Percentiles rank a stretch among this genome's conserved stretches.
phyloP scores from a whole-genome alignment of 2,113 vertebrate genomes.

The Chamaea fasciata region DNA sequence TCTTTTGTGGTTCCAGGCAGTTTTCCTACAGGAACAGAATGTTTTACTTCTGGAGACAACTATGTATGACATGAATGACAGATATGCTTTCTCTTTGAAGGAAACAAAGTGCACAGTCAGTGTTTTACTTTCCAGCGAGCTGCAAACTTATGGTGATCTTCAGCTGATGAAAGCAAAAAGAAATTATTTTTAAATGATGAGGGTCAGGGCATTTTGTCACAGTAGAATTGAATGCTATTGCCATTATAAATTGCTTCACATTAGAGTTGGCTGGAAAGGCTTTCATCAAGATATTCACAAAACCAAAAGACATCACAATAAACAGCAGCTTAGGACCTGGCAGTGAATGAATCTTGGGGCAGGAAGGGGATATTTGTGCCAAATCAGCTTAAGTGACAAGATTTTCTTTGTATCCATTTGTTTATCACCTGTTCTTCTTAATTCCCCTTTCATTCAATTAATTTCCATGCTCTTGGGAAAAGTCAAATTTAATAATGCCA shows the following conservation, averaged over 20 bases:
- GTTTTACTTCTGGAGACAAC: not conserved
- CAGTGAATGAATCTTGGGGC: not conserved
- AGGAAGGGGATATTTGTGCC: not conserved
- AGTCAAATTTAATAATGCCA: constrained; percentile 57
- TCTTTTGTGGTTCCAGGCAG: constrained; percentile 19
- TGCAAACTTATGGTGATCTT: not conserved
- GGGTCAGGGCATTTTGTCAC: not conserved
- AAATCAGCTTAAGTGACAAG: not conserved
- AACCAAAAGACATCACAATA: not conserved
- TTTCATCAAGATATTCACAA: not conserved
- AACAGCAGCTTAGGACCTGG: not conserved
- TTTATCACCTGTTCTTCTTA: constrained; percentile 42
- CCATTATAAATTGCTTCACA: not conserved
- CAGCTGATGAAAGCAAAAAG: constrained; percentile 12
- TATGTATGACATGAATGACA: not conserved
- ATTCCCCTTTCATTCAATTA: constrained; percentile 42
- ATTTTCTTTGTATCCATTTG: not conserved
- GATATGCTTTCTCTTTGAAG: not conserved
- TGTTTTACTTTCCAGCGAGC: not conserved
- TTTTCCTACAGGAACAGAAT: constrained; percentile 14
- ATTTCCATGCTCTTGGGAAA: constrained; percentile 46
- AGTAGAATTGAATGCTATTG: not conserved
- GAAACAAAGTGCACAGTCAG: not conserved
- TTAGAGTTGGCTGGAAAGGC: not conserved
- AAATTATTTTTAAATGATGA: not conserved